Conservation (phyloP, 2,113 vertebrate genomes). For the Tyrannus savana region DNA sequence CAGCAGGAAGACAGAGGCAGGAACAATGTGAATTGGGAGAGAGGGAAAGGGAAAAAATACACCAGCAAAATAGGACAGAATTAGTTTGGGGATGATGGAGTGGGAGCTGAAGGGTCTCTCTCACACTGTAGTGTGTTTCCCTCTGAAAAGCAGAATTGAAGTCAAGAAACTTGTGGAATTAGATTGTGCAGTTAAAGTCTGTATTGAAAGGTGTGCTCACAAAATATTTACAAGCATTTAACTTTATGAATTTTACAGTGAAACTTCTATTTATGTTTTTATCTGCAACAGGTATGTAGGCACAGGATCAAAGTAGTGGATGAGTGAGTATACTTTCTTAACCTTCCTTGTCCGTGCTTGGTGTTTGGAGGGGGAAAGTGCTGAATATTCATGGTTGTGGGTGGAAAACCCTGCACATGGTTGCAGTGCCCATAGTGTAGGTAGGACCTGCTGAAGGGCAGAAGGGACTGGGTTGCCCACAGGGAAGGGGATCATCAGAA, state of each 20-base stretch:
- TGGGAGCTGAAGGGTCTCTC: neutral
- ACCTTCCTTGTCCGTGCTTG: neutral
- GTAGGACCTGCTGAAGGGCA: neutral
- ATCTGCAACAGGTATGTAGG: neutral
- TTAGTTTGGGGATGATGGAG: neutral
- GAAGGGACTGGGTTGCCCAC: neutral
- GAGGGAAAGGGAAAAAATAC: neutral
- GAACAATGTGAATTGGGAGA: neutral
- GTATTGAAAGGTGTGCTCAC: neutral
- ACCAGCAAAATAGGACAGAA: neutral
- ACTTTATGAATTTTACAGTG: neutral
- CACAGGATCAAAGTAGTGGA: neutral
- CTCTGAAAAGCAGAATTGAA: neutral
- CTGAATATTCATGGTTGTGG: neutral
- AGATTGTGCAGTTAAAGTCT: neutral
- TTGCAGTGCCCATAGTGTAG: neutral
- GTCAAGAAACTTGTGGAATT: neutral
- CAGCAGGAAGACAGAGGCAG: neutral
- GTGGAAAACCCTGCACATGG: neutral
- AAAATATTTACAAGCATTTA: neutral
- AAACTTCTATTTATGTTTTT: neutral
- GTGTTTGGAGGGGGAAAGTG: neutral
- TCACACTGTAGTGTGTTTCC: neutral
- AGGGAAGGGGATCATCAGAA: neutral
- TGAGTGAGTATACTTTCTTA: neutral